A percentile compares a stretch with the other conserved stretches of the same genome.
These are phyloP conservation scores for Cinclus cinclus DNA, from an alignment of 2,113 vertebrate species.

Conservation along the genomic window DNA sequence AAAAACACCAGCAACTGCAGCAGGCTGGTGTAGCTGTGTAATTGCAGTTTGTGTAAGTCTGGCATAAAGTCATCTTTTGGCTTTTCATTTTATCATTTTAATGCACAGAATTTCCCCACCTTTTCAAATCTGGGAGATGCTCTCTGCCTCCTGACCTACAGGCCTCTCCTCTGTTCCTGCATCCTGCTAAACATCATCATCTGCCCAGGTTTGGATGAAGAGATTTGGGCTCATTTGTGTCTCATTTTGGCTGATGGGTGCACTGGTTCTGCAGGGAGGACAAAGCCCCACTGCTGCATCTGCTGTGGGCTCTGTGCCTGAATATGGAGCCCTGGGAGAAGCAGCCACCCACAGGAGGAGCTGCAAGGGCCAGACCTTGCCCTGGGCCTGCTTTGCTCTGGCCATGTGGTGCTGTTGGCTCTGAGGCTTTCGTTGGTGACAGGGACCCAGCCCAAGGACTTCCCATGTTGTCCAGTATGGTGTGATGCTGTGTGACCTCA, in stretches of 20 bases:
- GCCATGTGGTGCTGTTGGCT: accelerated
- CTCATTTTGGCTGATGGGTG: accelerated
- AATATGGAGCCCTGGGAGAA: accelerated
- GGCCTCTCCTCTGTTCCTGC: not conserved
- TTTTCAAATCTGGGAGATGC: not conserved
- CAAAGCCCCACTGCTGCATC: not conserved
- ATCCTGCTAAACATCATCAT: accelerated
- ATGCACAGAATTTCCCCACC: not conserved
- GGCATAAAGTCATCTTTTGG: not conserved
- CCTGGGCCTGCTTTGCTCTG: not conserved
- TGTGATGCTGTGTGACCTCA: accelerated
- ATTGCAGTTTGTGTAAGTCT: not conserved
- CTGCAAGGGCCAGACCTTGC: not conserved
- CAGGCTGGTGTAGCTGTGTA: not conserved
- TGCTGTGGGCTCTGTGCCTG: not conserved
- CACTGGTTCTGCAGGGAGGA: not conserved
- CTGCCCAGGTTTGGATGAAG: not conserved
- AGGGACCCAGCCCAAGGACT: not conserved
- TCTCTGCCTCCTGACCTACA: not conserved
- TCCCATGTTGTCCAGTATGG: accelerated
- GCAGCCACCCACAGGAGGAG: not conserved
- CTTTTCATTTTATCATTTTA: not conserved
- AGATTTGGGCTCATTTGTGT: not conserved
- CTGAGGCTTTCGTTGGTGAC: accelerated
- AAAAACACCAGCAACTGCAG: not conserved